Percentiles rank a stretch among this genome's conserved stretches.
Conservation (phyloP, 2,888 invertebrate genomes). For the Mythimna impura region DNA sequence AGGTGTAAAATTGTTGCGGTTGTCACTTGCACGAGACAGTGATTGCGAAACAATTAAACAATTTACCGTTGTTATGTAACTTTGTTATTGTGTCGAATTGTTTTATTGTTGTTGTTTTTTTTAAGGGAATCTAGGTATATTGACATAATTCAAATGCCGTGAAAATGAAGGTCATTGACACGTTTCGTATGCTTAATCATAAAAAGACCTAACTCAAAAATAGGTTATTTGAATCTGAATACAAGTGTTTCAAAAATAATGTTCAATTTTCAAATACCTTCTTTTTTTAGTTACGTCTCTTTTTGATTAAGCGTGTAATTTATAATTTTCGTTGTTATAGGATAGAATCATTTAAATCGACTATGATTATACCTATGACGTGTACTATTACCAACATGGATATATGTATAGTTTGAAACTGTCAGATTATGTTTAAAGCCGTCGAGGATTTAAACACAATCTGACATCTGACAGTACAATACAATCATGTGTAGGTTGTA, state of each 20-base stretch:
- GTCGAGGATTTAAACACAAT: background rate
- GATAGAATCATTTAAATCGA: too few species aligned
- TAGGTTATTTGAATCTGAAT: too few species aligned
- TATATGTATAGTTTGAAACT: slow-evolving; percentile 22
- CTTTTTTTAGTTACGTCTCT: too few species aligned
- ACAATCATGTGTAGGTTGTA: background rate
- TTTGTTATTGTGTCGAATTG: slow-evolving; percentile 42
- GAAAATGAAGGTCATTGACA: too few species aligned
- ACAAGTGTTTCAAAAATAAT: too few species aligned
- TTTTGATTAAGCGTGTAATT: too few species aligned
- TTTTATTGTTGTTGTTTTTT: slow-evolving; percentile 15
- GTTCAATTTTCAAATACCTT: too few species aligned
- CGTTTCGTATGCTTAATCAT: too few species aligned
- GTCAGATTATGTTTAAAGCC: slow-evolving; percentile 28
- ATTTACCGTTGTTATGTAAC: slow-evolving; percentile 46
- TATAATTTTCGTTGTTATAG: too few species aligned
- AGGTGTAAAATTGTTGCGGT: slow-evolving; percentile 51
- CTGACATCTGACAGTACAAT: background rate
- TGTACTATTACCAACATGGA: background rate
- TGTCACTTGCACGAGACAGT: slow-evolving; percentile 62
- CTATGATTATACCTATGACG: too few species aligned
- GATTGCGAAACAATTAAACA: slow-evolving; percentile 62
- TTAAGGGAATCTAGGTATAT: background rate
- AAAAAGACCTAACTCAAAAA: too few species aligned
- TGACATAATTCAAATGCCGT: too few species aligned